Conservation (phyloP, 2,113 vertebrate species). For the Vulpes lagopus region DNA sequence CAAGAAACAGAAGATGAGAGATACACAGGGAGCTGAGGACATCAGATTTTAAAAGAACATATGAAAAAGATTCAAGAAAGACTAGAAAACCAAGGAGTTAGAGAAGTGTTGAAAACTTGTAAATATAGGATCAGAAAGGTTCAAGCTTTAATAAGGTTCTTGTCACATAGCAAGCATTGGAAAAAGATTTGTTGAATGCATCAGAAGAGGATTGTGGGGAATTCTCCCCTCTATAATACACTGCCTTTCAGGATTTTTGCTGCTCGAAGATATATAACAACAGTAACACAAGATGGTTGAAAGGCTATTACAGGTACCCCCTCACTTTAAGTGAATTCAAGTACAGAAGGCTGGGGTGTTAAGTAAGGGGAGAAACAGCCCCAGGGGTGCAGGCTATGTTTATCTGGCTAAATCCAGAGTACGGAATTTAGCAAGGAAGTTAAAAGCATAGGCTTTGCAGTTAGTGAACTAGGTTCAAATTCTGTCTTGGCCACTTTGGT, state of each 20-base stretch:
- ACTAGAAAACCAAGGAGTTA: neutral
- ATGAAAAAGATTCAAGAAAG: neutral
- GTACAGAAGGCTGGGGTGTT: neutral
- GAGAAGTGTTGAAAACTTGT: neutral
- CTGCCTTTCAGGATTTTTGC: constrained; percentile 11
- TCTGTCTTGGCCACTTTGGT: constrained; percentile 35
- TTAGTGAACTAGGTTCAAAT: constrained; percentile 46
- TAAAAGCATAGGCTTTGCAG: constrained; percentile 12
- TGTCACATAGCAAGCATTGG: neutral
- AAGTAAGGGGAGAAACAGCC: neutral
- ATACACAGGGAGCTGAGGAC: neutral
- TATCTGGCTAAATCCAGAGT: neutral
- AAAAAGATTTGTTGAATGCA: constrained; percentile 40
- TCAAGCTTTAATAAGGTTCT: neutral
- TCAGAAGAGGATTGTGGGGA: neutral
- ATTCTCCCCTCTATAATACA: neutral
- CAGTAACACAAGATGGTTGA: neutral
- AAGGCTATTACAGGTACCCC: neutral
- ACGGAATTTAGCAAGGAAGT: neutral
- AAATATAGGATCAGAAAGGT: neutral
- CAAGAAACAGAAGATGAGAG: constrained; percentile 37
- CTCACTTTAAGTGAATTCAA: neutral
- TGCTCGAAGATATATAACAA: neutral
- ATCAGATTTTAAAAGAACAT: constrained; percentile 10
- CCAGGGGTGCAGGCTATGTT: neutral